phyloP scores from a whole-genome alignment of 2,888 invertebrate genomes.

The Protodeltote pygarga region DNA sequence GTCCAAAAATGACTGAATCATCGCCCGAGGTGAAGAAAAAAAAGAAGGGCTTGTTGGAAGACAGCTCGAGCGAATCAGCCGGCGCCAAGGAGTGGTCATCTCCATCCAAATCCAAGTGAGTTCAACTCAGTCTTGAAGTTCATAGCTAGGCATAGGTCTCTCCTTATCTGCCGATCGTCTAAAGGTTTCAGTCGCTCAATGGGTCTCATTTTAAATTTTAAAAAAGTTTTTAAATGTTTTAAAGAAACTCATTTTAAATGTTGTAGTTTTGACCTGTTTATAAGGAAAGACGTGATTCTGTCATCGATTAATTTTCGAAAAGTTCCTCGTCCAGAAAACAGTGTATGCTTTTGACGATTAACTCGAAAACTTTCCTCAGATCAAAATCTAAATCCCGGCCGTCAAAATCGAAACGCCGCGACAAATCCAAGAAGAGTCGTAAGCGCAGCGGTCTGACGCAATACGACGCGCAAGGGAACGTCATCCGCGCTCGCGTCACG shows the following conservation, averaged over 20 bases:
- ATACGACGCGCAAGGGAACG: conserved; percentile 76
- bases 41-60: conserved; percentile 76
- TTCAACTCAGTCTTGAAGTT: background rate
- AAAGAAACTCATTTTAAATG: no score
- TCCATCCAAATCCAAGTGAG: conserved; percentile 54
- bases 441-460: conserved; percentile 66
- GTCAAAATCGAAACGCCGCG: conserved; percentile 50
- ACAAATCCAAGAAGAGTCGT: conserved; percentile 55
- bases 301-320: no score
- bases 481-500: conserved; percentile 77
- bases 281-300: no score
- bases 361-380: conserved; percentile 27
- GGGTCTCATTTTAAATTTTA: no score
- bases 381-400: conserved; percentile 56
- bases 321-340: no score
- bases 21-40: conserved; percentile 82
- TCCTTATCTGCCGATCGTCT: no score
- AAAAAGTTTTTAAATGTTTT: no score
- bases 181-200: no score
- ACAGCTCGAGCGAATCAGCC: conserved; percentile 78
- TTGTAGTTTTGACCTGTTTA: no score
- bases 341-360: background rate
- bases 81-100: conserved; percentile 73
- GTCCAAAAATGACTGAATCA: conserved; percentile 74
- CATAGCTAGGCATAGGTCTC: no score